A percentile compares a stretch with the other conserved stretches of the same genome.
Evolutionary conservation across 2,113 vertebrate species (phyloP).

Genomic region (Butorides virescens): DNA sequence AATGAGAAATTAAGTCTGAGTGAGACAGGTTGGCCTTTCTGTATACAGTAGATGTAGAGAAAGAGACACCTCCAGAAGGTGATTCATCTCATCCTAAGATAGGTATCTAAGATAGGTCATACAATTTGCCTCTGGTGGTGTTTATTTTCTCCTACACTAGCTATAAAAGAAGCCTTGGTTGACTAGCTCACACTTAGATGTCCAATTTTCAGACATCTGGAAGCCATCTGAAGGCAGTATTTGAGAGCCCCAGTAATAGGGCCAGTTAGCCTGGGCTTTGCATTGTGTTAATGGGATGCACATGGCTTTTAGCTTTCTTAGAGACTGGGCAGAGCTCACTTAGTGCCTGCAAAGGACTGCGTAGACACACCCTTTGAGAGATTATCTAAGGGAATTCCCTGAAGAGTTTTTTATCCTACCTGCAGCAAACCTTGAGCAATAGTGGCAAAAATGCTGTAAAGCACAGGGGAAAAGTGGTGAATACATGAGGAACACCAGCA

Average conservation of each 20-base stretch:
- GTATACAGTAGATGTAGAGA: not conserved
- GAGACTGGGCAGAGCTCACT: not conserved
- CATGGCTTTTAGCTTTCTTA: not conserved
- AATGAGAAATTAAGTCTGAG: not conserved
- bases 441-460: not conserved
- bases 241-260: not conserved
- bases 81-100: slow-evolving; percentile 32
- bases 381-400: slow-evolving; percentile 16
- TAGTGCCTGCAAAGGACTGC: not conserved
- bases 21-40: not conserved
- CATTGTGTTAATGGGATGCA: not conserved
- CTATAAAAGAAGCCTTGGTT: slow-evolving; percentile 1
- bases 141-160: slow-evolving; percentile 21
- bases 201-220: not conserved
- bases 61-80: slow-evolving; percentile 29
- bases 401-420: slow-evolving; percentile 7
- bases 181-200: not conserved
- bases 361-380: not conserved
- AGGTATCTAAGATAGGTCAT: slow-evolving; percentile 20
- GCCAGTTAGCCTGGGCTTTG: not conserved
- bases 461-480: not conserved
- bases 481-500: not conserved
- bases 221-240: slow-evolving; percentile 7
- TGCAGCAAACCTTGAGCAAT: not conserved
- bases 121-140: not conserved